These are phyloP conservation scores for Dermochelys coriacea DNA, from an alignment of 2,797 vertebrate species.

Conservation along the genomic window DNA sequence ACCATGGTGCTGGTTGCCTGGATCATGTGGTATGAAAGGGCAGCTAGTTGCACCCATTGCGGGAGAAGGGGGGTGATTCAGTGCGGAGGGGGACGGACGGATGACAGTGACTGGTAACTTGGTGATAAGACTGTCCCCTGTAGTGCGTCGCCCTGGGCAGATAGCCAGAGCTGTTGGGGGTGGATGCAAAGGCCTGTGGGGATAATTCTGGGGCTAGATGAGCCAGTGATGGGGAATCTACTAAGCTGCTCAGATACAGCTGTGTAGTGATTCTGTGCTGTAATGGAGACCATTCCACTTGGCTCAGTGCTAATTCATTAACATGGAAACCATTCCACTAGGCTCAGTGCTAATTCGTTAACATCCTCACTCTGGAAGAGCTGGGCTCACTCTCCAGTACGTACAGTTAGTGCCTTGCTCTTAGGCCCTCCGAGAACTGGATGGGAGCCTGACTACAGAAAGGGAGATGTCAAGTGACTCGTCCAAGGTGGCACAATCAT, in stretches of 20 bases:
- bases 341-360: neutral
- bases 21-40: constrained; percentile 88
- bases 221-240: neutral
- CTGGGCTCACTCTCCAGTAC: neutral
- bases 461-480: too few species aligned
- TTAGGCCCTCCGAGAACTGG: neutral
- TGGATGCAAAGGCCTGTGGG: neutral
- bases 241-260: neutral
- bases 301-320: neutral
- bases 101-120: neutral
- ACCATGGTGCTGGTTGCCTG: constrained; percentile 89
- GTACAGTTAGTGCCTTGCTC: neutral
- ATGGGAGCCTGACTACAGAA: too few species aligned
- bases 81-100: neutral
- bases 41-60: neutral
- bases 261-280: neutral
- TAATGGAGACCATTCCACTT: neutral
- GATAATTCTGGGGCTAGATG: neutral
- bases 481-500: too few species aligned
- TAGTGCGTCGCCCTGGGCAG: neutral
- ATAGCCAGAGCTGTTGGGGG: neutral
- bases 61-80: neutral
- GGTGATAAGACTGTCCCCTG: neutral
- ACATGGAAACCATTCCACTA: neutral
- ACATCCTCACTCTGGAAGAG: neutral